Base-by-base conservation (phyloP, 2,888 invertebrate species). In the Cerceris ruficornis region DNA sequence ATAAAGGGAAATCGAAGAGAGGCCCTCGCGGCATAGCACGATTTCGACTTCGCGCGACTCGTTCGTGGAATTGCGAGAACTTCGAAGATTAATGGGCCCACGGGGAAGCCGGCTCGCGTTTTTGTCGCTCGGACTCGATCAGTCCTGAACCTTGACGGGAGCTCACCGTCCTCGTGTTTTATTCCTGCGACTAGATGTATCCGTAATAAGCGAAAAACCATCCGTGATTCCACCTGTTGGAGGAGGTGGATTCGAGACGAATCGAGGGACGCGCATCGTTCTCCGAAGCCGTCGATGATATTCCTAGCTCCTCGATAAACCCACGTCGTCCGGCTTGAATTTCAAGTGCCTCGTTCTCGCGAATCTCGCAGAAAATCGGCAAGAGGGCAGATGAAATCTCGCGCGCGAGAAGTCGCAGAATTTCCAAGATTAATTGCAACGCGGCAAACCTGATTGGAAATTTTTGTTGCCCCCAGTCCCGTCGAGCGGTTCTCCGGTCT, bases 381-480 rank as follows among this genome's bases (percentile, higher is more conserved):
- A 28, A 28, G 28, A 28, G 28, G 28, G 28, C 28, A 4, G 28
- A 28, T 28, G 28, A 28, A 28, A 28, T 28, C 28, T 28, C 28
- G 28, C 4, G 2, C 28, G 4, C 9, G 46, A 46, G 50, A n/a
- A 11, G 50, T 70, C 65, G 42, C 46, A 55, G 83, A 80, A 85
- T 84, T 83, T 80, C 74, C 66, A 58, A 83, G 83, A 84, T 84
- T 84, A 84, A 84, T 85, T 80, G 72, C 69, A 72, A 65, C 75
- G 68, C 75, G 85, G 74, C 74, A 81, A 84, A 84, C 84, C 85
- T 85, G 84, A 85, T 84, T 85, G 77, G 74, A 65, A 28, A 85
- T 85, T 84, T 85, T 83, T 85, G 69, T 80, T 72, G 85, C n/a
- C 64, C 15, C 17, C 13, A 6, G 46, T 13, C 49, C 42, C 54